Percentiles rank a stretch among this genome's conserved stretches.
phyloP scores from a whole-genome alignment of 2,888 invertebrate genomes.

The Lissonota sp. region DNA sequence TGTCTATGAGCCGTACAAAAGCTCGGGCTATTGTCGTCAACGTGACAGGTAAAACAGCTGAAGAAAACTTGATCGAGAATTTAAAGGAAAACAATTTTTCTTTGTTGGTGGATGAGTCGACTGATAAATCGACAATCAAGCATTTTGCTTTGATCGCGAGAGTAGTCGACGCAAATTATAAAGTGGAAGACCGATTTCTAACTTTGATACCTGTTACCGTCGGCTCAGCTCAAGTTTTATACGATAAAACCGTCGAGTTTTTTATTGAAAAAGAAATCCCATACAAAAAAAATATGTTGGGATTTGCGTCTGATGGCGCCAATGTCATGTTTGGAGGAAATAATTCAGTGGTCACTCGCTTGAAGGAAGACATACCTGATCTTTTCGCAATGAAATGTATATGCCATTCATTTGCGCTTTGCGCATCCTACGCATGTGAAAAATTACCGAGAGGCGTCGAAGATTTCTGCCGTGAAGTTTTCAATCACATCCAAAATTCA shows the following conservation, averaged over 20 bases:
- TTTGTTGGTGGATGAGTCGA: slow-evolving; percentile 66
- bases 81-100: slow-evolving; percentile 64
- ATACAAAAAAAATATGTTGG: slow-evolving; percentile 61
- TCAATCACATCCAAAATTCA: slow-evolving; percentile 70
- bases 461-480: slow-evolving; percentile 68
- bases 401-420: slow-evolving; percentile 73
- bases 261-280: slow-evolving; percentile 62
- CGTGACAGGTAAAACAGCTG: too few species aligned
- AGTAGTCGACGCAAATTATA: slow-evolving; percentile 31
- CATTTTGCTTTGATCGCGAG: slow-evolving; percentile 23
- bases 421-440: slow-evolving; percentile 70
- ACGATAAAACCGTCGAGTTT: slow-evolving; percentile 57
- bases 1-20: slow-evolving; percentile 66
- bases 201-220: slow-evolving; percentile 55
- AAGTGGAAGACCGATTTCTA: slow-evolving; percentile 43
- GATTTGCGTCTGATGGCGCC: slow-evolving; percentile 67
- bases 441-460: slow-evolving; percentile 71
- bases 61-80: too few species aligned
- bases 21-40: slow-evolving; percentile 59
- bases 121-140: slow-evolving; percentile 53
- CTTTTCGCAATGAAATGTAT: slow-evolving; percentile 69
- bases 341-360: slow-evolving; percentile 58
- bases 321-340: slow-evolving; percentile 65
- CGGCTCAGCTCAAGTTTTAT: slow-evolving; percentile 54
- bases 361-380: slow-evolving; percentile 56